These are phyloP conservation scores for Actinopyga echinites DNA, from an alignment of 53 echinoderm and acorn worm species.

Conservation along the genomic window DNA sequence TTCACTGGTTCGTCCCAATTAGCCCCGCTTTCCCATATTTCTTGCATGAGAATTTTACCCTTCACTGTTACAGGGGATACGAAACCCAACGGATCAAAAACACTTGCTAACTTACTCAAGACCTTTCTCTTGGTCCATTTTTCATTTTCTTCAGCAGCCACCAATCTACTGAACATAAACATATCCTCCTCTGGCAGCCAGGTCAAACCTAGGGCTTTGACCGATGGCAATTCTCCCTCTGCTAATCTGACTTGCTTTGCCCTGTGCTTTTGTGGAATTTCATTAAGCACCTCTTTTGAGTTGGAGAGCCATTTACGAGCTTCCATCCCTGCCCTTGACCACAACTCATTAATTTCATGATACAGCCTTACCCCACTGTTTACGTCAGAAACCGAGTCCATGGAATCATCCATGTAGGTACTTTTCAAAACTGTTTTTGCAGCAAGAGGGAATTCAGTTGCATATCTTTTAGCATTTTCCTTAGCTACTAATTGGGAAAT, in stretches of 20 bases:
- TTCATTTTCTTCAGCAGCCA: not conserved
- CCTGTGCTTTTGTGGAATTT: conserved; percentile 54
- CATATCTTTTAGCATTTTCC: conserved; percentile 19
- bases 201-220: conserved; percentile 59
- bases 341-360: conserved; percentile 24
- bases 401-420: conserved; percentile 38
- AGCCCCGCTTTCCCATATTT: not conserved
- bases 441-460: conserved; percentile 8
- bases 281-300: conserved; percentile 53
- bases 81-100: conserved; percentile 32
- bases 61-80: not conserved
- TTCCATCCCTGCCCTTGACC: conserved; percentile 35
- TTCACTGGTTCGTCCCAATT: not conserved
- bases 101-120: not conserved
- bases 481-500: conserved; percentile 15
- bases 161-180: conserved; percentile 54
- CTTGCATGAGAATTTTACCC: conserved; percentile 4
- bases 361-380: not conserved
- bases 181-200: conserved; percentile 68
- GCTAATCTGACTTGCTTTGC: conserved; percentile 59
- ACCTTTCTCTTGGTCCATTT: conserved; percentile 3
- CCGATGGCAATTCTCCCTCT: conserved; percentile 43
- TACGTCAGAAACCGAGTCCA: conserved; percentile 1
- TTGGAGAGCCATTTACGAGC: conserved; percentile 63
- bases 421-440: conserved; percentile 11